These are phyloP conservation scores for Promerops cafer DNA, from an alignment of 2,113 vertebrate species.

Conservation along the genomic window DNA sequence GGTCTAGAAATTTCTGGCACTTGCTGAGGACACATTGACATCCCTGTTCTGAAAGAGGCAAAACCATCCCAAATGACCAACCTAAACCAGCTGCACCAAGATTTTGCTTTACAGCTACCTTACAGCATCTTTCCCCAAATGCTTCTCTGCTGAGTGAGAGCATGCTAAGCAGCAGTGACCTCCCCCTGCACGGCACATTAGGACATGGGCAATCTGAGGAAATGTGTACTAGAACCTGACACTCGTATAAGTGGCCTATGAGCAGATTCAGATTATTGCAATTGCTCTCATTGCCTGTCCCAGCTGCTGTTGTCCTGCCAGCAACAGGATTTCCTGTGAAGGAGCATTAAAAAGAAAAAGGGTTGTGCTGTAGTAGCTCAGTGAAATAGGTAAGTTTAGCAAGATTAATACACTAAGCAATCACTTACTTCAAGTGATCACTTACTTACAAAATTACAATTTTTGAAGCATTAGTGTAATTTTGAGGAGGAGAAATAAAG, in stretches of 20 bases:
- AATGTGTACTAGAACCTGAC: background rate
- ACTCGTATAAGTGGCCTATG: background rate
- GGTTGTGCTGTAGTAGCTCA: background rate
- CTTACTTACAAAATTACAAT: too few species aligned
- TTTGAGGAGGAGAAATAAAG: background rate
- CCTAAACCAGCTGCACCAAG: background rate
- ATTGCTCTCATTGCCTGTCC: background rate
- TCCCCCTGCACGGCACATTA: background rate
- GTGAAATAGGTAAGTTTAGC: background rate
- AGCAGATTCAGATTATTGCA: background rate
- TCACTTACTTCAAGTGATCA: background rate
- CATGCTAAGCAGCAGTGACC: background rate
- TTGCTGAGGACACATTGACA: background rate
- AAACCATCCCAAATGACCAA: background rate
- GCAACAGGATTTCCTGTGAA: background rate
- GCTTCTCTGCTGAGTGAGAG: background rate
- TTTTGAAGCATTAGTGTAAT: background rate
- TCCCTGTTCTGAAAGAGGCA: background rate
- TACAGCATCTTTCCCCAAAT: background rate
- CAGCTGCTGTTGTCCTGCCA: background rate
- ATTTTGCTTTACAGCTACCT: background rate
- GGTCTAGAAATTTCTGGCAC: background rate
- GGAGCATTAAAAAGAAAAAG: background rate
- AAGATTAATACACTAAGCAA: background rate
- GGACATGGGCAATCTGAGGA: background rate